Evolutionary conservation across 2,888 invertebrate genomes (phyloP), one percentile per base, ranked within the genome.

Genomic region (Helobdella robusta): DNA sequence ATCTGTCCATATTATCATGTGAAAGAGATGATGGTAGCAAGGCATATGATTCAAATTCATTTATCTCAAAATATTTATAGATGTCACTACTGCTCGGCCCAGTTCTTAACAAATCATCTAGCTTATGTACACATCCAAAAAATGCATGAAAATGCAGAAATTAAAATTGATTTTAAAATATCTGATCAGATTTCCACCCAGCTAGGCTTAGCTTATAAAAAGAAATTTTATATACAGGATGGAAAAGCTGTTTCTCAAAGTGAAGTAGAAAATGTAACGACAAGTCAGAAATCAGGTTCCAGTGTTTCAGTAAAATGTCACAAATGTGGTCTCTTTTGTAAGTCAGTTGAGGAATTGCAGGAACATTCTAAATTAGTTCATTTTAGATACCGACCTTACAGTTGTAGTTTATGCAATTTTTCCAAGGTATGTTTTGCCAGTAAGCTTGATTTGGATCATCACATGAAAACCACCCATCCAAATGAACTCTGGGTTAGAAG

Each of bases 21-120:
- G 30, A 61, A 68, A 20, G 61, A 56, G 36, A 50, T 60, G 20
- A 68, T 60, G 40, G 63, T 68, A 23, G 63, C 65, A 25, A 56
- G 59, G 52, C 68, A 68, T 56, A 66, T 66, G 68, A 59, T 66
- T 6, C 48, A 60, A 20, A 64, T 40, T 15, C 68, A 68, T 36
- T 40, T 68, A n/a, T 28, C 44, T 11, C 61, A 67, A 23, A 40
- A 61, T 34, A 60, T 66, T n/a, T 68, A 68, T 48, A 28, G 48
- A 23, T 68, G 68, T 50, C 52, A 64, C 2, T 65, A 68, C 56
- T 68, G 68, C 34, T n/a, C 44, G 0, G 46, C 56, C 20, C 35
- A 34, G 20, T 67, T 64, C 62, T 34, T 28, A n/a, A 65, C 68
- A 6, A 68, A 66, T 35, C 64, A 50, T 15, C 50, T 65, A 48